Evolutionary conservation across 1,140 invertebrate genomes (phyloP), one percentile per base, ranked within the genome.

Genomic region (Lepidurus couesii): DNA sequence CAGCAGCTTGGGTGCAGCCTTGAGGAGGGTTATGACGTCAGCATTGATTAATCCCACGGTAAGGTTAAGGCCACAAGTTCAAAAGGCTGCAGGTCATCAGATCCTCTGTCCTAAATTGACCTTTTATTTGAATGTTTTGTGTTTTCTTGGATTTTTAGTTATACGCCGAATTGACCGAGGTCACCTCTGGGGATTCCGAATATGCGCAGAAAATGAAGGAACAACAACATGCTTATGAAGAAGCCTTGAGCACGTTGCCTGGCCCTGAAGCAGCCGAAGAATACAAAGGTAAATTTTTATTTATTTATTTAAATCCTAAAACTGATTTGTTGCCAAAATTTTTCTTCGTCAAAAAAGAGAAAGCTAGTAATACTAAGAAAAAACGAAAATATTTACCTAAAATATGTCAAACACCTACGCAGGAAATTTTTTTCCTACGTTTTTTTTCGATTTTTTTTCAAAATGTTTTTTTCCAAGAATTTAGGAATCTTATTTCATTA

Each of bases 1-100:
- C 76, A 96, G 95, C 86, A 93, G 94, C 82, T 95, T 97, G 92
- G 96, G 96, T 74, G 95, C 95, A 80, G 90, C 96, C 75, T 97
- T 98, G 95, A 89, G 95, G 81, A 88, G 90, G 81, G 92, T 97
- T 42, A 96, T 98, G 91, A 96, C 95, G 42, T 88, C 91, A 80
- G 92, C 94, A 44, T 87, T 98, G 7, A 96, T 93, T 47, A 94
- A 95, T 88, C 90, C 93, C 45, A 91, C 93, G 86, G 90, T 90
- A 83, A 81, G 76, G 77, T 81, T 81, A 81, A 76, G 76, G 77
- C 26, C 11, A 10, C 4, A 42, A 13, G 44, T 11, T 16, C 76
- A 74, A 65, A n/a, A 45, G 53, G 8, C 43, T 75, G 78, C 16
- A 13, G 75, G 45, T 21, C 24, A 78, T 78, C n/a, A 78, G 16